phyloP scores from a whole-genome alignment of 2,797 vertebrate genomes.

The Propithecus deckenii region DNA sequence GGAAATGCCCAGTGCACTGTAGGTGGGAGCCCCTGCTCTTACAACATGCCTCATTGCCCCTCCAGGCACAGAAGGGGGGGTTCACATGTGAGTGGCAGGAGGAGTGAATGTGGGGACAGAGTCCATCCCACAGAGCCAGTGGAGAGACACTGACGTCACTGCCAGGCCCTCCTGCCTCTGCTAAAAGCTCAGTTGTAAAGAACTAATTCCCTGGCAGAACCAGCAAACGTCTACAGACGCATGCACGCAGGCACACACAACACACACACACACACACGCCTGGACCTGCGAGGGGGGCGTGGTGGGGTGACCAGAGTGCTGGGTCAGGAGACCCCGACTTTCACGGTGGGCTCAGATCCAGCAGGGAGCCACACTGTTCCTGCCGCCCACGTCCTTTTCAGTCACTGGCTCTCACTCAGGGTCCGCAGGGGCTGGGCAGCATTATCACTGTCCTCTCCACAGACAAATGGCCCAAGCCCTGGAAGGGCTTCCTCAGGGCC shows the following conservation, averaged over 20 bases:
- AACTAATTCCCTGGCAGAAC: not conserved
- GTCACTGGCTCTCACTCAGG: not conserved
- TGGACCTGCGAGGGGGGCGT: not conserved
- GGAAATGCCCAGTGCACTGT: not conserved
- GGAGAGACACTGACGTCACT: not conserved
- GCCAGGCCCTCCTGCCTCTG: not conserved
- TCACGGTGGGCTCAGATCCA: not conserved
- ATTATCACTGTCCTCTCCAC: not conserved
- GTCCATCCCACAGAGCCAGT: not conserved
- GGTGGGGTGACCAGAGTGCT: fast-evolving
- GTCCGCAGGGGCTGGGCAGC: not conserved
- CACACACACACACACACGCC: not conserved
- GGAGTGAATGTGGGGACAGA: not conserved
- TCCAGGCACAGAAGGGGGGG: not conserved
- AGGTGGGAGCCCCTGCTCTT: not conserved
- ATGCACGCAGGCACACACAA: fast-evolving
- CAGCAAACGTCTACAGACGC: not conserved
- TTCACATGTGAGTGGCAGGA: too few species aligned
- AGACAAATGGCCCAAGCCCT: not conserved
- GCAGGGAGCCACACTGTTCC: not conserved
- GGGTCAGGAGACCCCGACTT: not conserved
- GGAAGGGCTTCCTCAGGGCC: slow-evolving; percentile 29
- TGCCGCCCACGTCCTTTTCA: not conserved
- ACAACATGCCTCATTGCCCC: fast-evolving
- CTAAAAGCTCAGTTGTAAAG: not conserved